Evolutionary conservation across 2,888 invertebrate genomes (phyloP).

Genomic region (Papilio protenor): DNA sequence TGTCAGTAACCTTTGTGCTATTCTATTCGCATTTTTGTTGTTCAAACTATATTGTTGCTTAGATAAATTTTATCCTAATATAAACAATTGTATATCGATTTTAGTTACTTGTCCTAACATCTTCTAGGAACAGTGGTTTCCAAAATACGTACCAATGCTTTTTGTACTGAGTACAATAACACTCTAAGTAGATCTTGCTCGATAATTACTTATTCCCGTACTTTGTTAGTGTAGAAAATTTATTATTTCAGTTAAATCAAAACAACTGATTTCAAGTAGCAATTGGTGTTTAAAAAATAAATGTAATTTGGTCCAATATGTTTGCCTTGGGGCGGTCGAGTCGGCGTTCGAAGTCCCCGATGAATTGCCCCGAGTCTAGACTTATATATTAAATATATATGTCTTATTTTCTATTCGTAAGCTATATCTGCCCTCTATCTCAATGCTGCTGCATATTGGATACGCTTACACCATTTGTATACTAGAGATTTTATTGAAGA

Average conservation of each 20-base stretch:
- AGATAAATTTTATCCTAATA: background rate
- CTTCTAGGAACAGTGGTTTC: too few relatives aligned
- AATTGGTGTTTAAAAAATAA: conserved; percentile 59
- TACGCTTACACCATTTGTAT: conserved; percentile 32
- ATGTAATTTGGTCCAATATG: conserved; percentile 63
- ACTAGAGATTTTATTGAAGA: conserved; percentile 35
- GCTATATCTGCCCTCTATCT: conserved; percentile 40
- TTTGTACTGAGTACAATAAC: background rate
- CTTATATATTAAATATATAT: conserved; percentile 48
- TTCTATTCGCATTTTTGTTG: background rate
- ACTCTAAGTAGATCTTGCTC: background rate
- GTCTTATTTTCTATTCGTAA: conserved; percentile 59
- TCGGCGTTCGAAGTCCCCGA: conserved; percentile 57
- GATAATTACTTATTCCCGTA: background rate
- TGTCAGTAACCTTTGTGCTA: conserved; percentile 6
- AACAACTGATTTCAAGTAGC: conserved; percentile 32
- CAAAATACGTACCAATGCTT: too few relatives aligned
- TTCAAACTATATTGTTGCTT: background rate
- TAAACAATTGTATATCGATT: background rate
- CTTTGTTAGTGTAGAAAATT: background rate
- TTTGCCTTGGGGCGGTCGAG: conserved; percentile 61
- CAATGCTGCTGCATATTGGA: conserved; percentile 26
- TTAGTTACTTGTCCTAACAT: background rate
- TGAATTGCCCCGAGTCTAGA: conserved; percentile 66
- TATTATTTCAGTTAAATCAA: conserved; percentile 14